Evolutionary conservation across 2,888 invertebrate species (phyloP).

Genomic region (Branchellion lobata): DNA sequence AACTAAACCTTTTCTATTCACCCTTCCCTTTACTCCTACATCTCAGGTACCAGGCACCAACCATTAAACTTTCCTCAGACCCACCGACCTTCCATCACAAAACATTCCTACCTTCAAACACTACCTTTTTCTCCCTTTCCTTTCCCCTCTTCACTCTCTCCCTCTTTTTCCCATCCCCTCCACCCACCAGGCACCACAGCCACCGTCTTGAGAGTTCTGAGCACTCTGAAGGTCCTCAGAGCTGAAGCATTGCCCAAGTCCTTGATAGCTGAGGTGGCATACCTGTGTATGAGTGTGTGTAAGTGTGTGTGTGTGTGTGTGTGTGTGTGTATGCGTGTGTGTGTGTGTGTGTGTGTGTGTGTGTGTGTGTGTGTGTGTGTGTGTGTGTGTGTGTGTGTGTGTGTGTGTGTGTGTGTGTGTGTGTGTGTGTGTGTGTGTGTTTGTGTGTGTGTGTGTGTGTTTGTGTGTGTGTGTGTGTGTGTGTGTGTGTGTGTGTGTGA

Average conservation of each 20-base stretch:
- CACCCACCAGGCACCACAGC: slow-evolving; percentile 95
- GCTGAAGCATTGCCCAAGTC: slow-evolving; percentile 92
- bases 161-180: too few species aligned
- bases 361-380: background rate
- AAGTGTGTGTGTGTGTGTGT: background rate
- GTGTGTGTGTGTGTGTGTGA: too few species aligned
- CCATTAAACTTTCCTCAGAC: too few species aligned
- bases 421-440: background rate
- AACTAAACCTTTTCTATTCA: too few species aligned
- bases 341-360: background rate
- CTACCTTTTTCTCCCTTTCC: too few species aligned
- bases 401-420: background rate
- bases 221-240: slow-evolving; percentile 97
- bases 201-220: slow-evolving; percentile 98
- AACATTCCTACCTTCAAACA: too few species aligned
- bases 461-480: too few species aligned
- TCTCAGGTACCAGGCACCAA: too few species aligned
- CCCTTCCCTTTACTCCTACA: too few species aligned
- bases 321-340: background rate
- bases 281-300: slow-evolving; percentile 37
- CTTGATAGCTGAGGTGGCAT: slow-evolving; percentile 49
- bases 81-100: too few species aligned
- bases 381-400: background rate
- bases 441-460: too few species aligned
- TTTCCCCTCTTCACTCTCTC: too few species aligned